A percentile compares a stretch with the other conserved stretches of the same genome.
Conservation (phyloP, 2,113 vertebrate genomes). For the Acrocephalus arundinaceus region DNA sequence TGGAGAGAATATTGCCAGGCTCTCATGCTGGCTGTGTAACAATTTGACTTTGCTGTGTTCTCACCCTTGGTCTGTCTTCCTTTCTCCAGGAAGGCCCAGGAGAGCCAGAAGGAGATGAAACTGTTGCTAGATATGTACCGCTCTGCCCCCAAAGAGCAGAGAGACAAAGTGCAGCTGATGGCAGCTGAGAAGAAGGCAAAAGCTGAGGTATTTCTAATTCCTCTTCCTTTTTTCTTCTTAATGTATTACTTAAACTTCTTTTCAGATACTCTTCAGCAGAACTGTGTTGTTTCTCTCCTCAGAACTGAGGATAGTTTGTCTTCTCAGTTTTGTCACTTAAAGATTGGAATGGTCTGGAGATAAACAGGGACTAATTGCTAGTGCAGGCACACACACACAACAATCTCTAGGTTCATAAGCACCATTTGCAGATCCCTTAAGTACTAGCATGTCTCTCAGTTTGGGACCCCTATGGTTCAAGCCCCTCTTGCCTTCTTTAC, state of each 20-base stretch:
- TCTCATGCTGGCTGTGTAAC: too few species aligned
- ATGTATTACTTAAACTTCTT: not conserved
- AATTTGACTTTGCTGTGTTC: not conserved
- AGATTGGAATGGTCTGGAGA: not conserved
- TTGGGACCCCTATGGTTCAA: not conserved
- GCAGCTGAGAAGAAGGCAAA: not conserved
- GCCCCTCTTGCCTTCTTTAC: not conserved
- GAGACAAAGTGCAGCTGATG: not conserved
- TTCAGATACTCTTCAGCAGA: not conserved
- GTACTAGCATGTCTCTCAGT: not conserved
- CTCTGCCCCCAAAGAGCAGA: not conserved
- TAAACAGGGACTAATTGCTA: not conserved
- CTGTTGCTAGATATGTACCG: not conserved
- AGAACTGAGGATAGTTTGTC: not conserved
- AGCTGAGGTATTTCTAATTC: not conserved
- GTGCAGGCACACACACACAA: rapidly evolving
- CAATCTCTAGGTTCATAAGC: not conserved
- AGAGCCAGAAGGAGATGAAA: not conserved
- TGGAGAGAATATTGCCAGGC: not conserved
- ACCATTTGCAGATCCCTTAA: not conserved
- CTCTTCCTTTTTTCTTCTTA: not conserved
- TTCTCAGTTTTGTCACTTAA: not conserved
- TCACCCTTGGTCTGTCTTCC: not conserved
- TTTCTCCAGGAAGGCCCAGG: not conserved
- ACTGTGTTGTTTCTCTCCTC: not conserved